Conservation (phyloP, 1,140 invertebrate genomes). For the Sycophaga agraensis region DNA sequence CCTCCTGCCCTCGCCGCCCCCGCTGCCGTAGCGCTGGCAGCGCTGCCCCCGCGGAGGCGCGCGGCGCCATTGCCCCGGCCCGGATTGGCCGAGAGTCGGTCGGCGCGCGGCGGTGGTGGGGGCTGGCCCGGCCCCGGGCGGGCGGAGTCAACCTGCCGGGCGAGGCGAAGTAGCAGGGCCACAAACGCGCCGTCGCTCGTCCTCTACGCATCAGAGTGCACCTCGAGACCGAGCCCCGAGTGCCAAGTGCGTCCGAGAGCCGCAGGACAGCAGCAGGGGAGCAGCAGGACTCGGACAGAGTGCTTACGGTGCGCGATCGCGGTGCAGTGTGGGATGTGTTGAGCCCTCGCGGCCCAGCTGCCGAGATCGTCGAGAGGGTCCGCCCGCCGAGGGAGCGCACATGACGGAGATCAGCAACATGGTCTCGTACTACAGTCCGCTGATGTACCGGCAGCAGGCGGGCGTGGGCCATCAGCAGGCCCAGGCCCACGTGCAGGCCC, state of each 20-base stretch:
- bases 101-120: not conserved
- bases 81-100: not conserved
- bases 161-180: not conserved
- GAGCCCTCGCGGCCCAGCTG: not conserved
- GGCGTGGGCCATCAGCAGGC: conserved; percentile 11
- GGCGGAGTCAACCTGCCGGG: conserved; percentile 16
- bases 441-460: conserved; percentile 38
- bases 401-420: conserved; percentile 28
- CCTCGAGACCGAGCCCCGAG: not conserved
- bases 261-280: not conserved
- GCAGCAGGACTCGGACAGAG: not conserved
- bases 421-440: conserved; percentile 41
- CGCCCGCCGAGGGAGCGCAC: not conserved
- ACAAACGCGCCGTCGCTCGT: conserved; percentile 18
- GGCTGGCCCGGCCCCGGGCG: not conserved
- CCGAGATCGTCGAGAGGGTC: not conserved
- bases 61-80: conserved; percentile 11
- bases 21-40: not conserved
- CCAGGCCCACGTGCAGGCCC: conserved; percentile 27
- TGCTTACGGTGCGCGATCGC: not conserved
- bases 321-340: too few relatives aligned
- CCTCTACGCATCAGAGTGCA: conserved; percentile 9
- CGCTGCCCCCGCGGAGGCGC: not conserved
- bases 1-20: not conserved
- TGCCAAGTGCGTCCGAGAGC: too few relatives aligned